Conservation (phyloP, 2,888 invertebrate genomes). For the Acleris sparsana region DNA sequence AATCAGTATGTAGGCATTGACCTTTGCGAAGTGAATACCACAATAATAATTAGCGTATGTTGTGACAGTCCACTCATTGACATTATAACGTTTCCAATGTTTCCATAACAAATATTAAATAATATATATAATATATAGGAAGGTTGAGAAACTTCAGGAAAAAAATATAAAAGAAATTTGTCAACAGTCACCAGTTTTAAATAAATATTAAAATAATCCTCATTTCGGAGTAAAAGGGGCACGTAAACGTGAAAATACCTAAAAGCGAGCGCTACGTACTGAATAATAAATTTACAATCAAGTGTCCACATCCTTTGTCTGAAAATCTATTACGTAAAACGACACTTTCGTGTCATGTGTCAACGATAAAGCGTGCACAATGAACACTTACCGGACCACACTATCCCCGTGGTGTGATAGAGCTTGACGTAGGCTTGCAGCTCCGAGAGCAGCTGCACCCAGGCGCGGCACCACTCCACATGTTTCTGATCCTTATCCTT, state of each 20-base stretch:
- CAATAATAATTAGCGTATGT: too few species aligned
- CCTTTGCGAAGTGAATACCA: too few species aligned
- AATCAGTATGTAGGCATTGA: too few species aligned
- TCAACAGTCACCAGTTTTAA: too few species aligned
- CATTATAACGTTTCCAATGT: background rate
- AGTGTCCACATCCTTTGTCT: slow-evolving; percentile 4
- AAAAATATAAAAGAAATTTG: too few species aligned
- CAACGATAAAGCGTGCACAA: slow-evolving; percentile 25
- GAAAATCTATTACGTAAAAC: slow-evolving; percentile 14
- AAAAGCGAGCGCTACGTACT: slow-evolving; percentile 17
- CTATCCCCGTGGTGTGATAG: slow-evolving; percentile 97
- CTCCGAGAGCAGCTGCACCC: slow-evolving; percentile 93
- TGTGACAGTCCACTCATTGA: background rate
- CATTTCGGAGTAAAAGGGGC: background rate
- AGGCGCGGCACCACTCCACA: slow-evolving; percentile 97
- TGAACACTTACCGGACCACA: slow-evolving; percentile 90
- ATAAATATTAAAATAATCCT: background rate
- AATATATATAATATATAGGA: too few species aligned
- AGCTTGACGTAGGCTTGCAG: slow-evolving; percentile 96
- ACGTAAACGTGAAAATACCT: slow-evolving; percentile 9
- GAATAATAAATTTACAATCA: slow-evolving; percentile 29
- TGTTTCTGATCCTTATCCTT: slow-evolving; percentile 97
- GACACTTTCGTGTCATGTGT: background rate
- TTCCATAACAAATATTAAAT: too few species aligned
- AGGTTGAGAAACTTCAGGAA: too few species aligned